Evolutionary conservation across 2,797 vertebrate species (phyloP).

Genomic region (Anabacerthia variegaticeps): DNA sequence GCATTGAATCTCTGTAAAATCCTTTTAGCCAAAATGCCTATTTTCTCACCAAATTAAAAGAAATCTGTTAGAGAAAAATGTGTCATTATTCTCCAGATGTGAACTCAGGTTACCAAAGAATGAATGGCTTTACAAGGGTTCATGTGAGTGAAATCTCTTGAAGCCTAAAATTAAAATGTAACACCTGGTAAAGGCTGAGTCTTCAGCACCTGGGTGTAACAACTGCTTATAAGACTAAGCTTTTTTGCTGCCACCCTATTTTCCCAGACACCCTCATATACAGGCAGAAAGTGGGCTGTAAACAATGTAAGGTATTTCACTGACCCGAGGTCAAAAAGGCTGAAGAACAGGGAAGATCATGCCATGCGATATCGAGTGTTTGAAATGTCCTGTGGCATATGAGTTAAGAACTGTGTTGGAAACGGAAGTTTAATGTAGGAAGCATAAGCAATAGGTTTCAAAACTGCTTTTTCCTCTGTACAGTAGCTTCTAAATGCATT

Average conservation of each 20-base stretch:
- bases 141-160: too few species aligned
- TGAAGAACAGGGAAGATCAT: background rate
- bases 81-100: too few species aligned
- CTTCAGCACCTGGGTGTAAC: too few species aligned
- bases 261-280: background rate
- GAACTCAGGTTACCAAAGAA: too few species aligned
- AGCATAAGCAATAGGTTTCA: background rate
- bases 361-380: fast-evolving
- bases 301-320: background rate
- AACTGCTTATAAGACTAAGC: background rate
- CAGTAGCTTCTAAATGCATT: background rate
- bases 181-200: too few species aligned
- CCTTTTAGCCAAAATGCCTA: too few species aligned
- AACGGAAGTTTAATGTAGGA: background rate
- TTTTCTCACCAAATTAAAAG: too few species aligned
- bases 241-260: background rate
- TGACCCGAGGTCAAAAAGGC: background rate
- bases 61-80: too few species aligned
- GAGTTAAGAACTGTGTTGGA: background rate
- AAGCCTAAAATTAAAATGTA: too few species aligned
- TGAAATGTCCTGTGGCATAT: background rate
- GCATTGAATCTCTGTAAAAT: too few species aligned
- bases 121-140: too few species aligned
- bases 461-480: background rate
- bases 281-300: background rate